phyloP scores from a whole-genome alignment of 2,797 vertebrate species.

The Propithecus perrieri region DNA sequence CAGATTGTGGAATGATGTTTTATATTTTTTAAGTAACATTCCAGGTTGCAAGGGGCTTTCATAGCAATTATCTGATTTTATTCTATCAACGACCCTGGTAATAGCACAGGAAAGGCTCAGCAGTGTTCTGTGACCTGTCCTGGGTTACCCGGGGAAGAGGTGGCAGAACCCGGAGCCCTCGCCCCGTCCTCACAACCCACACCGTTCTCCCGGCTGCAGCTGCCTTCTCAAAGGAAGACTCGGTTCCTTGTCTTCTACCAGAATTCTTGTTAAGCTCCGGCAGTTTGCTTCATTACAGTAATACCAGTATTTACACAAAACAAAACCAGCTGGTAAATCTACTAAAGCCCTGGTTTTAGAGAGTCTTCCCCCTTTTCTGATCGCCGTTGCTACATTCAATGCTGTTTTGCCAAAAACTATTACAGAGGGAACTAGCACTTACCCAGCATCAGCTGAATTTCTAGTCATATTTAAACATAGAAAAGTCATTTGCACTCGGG shows the following conservation, averaged over 20 bases:
- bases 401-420: conserved; percentile 47
- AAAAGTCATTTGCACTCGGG: not conserved
- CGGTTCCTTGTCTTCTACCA: not conserved
- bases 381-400: not conserved
- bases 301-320: conserved; percentile 61
- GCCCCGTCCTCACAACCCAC: fast-evolving
- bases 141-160: not conserved
- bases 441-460: not conserved
- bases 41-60: not conserved
- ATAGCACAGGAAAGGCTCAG: not conserved
- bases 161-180: not conserved
- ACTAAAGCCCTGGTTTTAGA: conserved; percentile 15
- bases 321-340: conserved; percentile 53
- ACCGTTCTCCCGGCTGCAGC: fast-evolving
- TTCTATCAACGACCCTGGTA: not conserved
- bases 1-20: no score
- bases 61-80: not conserved
- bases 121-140: not conserved
- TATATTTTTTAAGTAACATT: not conserved
- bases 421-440: conserved; percentile 31
- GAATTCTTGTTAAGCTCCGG: not conserved
- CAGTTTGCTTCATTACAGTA: conserved; percentile 40
- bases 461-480: not conserved
- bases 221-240: not conserved
- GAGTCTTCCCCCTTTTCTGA: not conserved